phyloP scores from a whole-genome alignment of 2,797 vertebrate species.

The Geotrypetes seraphini region DNA sequence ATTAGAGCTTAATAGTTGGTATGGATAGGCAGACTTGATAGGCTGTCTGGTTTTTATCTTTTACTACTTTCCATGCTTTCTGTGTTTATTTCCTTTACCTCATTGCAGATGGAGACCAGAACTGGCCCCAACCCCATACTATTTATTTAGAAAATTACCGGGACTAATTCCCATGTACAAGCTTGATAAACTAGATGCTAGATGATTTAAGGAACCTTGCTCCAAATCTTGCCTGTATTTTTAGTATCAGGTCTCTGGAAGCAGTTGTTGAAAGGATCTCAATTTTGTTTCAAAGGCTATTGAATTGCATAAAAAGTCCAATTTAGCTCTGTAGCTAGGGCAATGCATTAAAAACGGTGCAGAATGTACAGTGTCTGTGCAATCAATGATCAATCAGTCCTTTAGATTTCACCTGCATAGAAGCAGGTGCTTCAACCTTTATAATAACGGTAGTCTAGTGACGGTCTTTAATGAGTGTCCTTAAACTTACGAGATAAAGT shows the following conservation, averaged over 20 bases:
- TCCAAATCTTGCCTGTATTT: neutral
- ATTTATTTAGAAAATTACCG: too few species aligned
- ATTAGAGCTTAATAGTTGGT: too few species aligned
- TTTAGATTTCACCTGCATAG: neutral
- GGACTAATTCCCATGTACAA: too few species aligned
- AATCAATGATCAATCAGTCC: too few species aligned
- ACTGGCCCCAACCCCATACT: too few species aligned
- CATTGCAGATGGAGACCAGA: too few species aligned
- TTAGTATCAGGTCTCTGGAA: neutral
- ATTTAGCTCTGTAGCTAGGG: neutral
- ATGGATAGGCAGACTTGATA: too few species aligned
- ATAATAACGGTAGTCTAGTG: neutral
- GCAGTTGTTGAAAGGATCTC: accelerated
- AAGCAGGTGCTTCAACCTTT: neutral
- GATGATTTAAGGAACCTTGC: neutral
- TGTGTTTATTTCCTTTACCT: too few species aligned
- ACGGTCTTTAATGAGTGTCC: neutral
- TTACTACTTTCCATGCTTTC: too few species aligned
- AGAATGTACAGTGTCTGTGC: neutral
- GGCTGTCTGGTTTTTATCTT: too few species aligned
- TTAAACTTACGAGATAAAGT: neutral
- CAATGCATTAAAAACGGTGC: neutral
- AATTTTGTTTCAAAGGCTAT: neutral
- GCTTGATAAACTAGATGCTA: too few species aligned
- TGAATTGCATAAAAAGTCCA: neutral